Conservation (phyloP, 2,888 invertebrate species). For the Ornithoptera alexandrae region DNA sequence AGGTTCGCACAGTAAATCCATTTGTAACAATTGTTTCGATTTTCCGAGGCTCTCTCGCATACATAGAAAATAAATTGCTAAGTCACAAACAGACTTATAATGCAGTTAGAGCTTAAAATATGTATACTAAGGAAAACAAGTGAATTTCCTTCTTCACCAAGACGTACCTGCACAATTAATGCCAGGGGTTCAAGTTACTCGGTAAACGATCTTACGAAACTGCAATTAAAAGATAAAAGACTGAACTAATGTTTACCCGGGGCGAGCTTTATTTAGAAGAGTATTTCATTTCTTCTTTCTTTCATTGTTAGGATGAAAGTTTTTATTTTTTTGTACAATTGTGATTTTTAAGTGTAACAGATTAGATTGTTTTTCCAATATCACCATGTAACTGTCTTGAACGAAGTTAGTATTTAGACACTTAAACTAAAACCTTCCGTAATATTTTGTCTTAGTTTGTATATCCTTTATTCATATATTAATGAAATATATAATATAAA, state of each 20-base stretch:
- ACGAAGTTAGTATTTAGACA: too few species aligned
- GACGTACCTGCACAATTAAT: slow-evolving; percentile 3
- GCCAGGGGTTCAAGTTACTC: slow-evolving; percentile 17
- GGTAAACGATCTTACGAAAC: slow-evolving; percentile 22
- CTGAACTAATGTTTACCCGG: slow-evolving; percentile 9
- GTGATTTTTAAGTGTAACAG: too few species aligned
- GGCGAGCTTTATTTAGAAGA: neutral
- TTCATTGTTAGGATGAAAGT: neutral
- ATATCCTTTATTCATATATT: too few species aligned
- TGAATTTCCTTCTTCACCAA: neutral
- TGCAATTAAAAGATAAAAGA: slow-evolving; percentile 26
- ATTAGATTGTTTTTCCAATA: too few species aligned
- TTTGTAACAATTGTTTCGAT: too few species aligned
- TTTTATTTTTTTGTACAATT: neutral
- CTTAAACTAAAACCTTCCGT: too few species aligned
- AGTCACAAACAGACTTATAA: neutral
- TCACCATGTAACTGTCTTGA: too few species aligned
- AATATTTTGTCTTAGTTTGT: too few species aligned
- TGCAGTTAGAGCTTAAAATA: neutral
- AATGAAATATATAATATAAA: too few species aligned
- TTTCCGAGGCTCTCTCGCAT: too few species aligned
- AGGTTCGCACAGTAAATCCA: too few species aligned
- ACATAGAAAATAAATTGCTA: too few species aligned
- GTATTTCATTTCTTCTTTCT: neutral
- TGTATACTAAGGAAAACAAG: neutral